phyloP scores from a whole-genome alignment of 1,140 invertebrate genomes.

The Sitophilus oryzae region DNA sequence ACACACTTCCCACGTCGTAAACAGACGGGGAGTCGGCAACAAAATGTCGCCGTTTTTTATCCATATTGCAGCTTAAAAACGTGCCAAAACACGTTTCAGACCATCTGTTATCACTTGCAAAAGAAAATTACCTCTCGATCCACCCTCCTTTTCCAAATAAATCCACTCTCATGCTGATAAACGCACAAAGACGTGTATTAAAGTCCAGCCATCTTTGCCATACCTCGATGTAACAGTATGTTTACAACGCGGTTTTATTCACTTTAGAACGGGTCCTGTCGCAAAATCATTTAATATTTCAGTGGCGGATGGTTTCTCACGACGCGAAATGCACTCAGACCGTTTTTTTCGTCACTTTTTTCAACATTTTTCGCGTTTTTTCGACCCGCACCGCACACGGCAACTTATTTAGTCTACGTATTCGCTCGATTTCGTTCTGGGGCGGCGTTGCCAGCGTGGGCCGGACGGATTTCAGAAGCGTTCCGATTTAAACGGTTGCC shows the following conservation, averaged over 20 bases:
- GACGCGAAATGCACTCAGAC: neutral
- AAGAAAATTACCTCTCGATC: slow-evolving; percentile 35
- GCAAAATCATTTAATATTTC: no score
- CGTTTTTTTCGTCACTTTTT: slow-evolving; percentile 20
- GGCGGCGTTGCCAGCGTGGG: neutral
- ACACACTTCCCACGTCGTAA: slow-evolving; percentile 23
- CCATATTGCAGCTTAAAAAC: no score
- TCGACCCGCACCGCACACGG: slow-evolving; percentile 32
- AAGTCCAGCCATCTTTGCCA: slow-evolving; percentile 42
- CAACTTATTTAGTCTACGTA: slow-evolving; percentile 29
- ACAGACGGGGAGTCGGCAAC: slow-evolving; percentile 18
- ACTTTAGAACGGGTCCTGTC: slow-evolving; percentile 10
- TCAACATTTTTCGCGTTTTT: slow-evolving; percentile 31
- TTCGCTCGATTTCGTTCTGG: slow-evolving; percentile 14
- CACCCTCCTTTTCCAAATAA: slow-evolving; percentile 31
- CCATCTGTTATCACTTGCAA: neutral
- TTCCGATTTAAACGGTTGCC: neutral
- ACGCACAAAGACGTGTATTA: slow-evolving; percentile 39
- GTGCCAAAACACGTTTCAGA: neutral
- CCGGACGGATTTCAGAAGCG: no score
- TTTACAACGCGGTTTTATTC: slow-evolving; percentile 27
- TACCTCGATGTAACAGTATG: slow-evolving; percentile 29
- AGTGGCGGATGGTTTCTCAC: no score
- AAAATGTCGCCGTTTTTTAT: slow-evolving; percentile 23
- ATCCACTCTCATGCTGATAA: slow-evolving; percentile 42